Evolutionary conservation across 2,797 vertebrate species (phyloP).

Genomic region (Coilia nasus): DNA sequence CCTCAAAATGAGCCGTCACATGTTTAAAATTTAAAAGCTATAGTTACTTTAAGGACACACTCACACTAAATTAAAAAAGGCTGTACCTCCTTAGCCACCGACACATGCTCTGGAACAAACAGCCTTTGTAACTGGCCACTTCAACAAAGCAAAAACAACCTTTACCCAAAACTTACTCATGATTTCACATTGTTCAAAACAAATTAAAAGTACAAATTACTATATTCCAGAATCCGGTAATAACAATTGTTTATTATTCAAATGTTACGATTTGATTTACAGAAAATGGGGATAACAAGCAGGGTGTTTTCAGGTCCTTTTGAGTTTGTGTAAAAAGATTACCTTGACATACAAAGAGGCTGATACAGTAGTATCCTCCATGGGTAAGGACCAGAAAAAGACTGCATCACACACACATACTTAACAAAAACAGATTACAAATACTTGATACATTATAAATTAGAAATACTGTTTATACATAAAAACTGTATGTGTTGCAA

Average conservation of each 20-base stretch:
- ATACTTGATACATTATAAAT: slow-evolving; percentile 93
- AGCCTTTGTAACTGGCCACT: neutral
- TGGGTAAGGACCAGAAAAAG: slow-evolving; percentile 53
- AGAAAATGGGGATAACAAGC: slow-evolving; percentile 65
- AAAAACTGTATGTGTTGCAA: slow-evolving; percentile 81
- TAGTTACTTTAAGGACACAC: neutral
- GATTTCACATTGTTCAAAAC: neutral
- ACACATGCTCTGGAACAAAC: neutral
- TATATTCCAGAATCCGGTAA: slow-evolving; percentile 60
- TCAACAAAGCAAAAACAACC: neutral
- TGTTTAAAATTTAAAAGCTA: neutral
- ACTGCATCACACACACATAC: slow-evolving; percentile 64
- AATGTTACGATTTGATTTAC: slow-evolving; percentile 78
- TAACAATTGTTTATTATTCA: slow-evolving; percentile 78
- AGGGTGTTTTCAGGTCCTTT: slow-evolving; percentile 66
- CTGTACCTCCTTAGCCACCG: neutral
- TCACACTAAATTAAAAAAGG: neutral
- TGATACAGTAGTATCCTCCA: slow-evolving; percentile 45
- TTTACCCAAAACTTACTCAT: neutral
- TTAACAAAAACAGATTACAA: slow-evolving; percentile 78
- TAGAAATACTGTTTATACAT: slow-evolving; percentile 96
- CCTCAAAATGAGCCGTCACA: neutral
- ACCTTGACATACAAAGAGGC: slow-evolving; percentile 38
- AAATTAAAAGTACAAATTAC: slow-evolving; percentile 31
- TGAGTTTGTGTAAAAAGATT: slow-evolving; percentile 47